Percentiles rank a stretch among this genome's conserved stretches.
Conservation (phyloP, 2,797 vertebrate species). For the Tragelaphus oryx region DNA sequence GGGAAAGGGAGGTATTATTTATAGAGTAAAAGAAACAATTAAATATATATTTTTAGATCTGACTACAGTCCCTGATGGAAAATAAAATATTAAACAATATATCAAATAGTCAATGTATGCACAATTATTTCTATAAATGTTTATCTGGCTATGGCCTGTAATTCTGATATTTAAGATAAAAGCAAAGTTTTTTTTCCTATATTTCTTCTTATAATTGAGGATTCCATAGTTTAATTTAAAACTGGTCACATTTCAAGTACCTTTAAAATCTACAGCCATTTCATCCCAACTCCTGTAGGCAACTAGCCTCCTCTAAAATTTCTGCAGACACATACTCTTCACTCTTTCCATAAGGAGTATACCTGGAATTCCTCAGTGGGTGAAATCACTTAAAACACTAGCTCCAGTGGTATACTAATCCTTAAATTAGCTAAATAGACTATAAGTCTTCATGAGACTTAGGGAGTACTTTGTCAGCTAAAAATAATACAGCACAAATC, state of each 20-base stretch:
- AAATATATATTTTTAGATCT: neutral
- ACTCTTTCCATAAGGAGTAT: neutral
- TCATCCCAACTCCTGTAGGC: neutral
- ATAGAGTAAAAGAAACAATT: neutral
- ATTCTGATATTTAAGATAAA: neutral
- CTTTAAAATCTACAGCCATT: neutral
- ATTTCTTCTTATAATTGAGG: conserved; percentile 29
- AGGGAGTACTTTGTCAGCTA: neutral
- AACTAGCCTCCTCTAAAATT: neutral
- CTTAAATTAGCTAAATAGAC: conserved; percentile 23
- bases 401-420: neutral
- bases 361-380: neutral
- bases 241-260: neutral
- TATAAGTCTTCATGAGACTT: neutral
- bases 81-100: neutral
- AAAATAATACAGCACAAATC: neutral
- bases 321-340: neutral
- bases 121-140: neutral
- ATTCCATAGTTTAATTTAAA: conserved; percentile 9
- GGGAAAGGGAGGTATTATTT: conserved; percentile 38
- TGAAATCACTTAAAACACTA: conserved; percentile 34
- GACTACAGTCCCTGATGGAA: neutral
- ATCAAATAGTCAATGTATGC: neutral
- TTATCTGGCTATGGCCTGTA: neutral
- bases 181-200: conserved; percentile 1